A percentile compares a stretch with the other conserved stretches of the same genome.
These are phyloP conservation scores for Pocota personata DNA, from an alignment of 2,888 invertebrate genomes.

Conservation along the genomic window DNA sequence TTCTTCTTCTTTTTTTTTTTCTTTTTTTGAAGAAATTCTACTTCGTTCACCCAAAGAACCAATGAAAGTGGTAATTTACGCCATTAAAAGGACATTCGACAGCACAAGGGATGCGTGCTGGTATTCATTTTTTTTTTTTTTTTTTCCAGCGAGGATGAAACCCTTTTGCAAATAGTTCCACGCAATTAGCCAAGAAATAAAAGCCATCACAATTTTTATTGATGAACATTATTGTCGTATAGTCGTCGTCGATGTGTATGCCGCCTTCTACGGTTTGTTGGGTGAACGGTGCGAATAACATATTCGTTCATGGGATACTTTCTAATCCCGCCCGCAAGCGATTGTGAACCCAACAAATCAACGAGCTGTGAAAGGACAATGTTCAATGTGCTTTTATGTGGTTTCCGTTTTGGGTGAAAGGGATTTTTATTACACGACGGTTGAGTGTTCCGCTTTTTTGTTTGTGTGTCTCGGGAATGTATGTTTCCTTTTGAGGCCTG, in stretches of 20 bases:
- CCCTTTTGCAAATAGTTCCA: constrained; percentile 65
- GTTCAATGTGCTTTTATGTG: constrained; percentile 70
- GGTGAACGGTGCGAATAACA: constrained; percentile 47
- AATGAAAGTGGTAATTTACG: constrained; percentile 39
- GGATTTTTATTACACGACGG: constrained; percentile 58
- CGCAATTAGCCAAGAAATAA: constrained; percentile 63
- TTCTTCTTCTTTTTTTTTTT: no score
- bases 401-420: constrained; percentile 59
- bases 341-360: constrained; percentile 53
- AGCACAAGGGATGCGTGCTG: constrained; percentile 43
- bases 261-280: constrained; percentile 11
- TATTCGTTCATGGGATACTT: constrained; percentile 34
- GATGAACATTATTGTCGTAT: constrained; percentile 62
- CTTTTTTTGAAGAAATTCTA: background rate
- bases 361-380: constrained; percentile 73
- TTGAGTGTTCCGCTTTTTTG: constrained; percentile 46
- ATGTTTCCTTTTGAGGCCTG: constrained; percentile 1
- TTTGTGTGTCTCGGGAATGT: background rate
- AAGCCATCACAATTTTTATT: constrained; percentile 57
- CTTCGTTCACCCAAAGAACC: constrained; percentile 16
- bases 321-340: constrained; percentile 32
- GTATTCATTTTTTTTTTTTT: constrained; percentile 27
- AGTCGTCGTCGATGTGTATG: constrained; percentile 18
- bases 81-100: constrained; percentile 47
- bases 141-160: constrained; percentile 21